Percentiles rank a stretch among this genome's conserved stretches.
phyloP scores from a whole-genome alignment of 2,113 vertebrate genomes.

The Mormyrus lacerda region DNA sequence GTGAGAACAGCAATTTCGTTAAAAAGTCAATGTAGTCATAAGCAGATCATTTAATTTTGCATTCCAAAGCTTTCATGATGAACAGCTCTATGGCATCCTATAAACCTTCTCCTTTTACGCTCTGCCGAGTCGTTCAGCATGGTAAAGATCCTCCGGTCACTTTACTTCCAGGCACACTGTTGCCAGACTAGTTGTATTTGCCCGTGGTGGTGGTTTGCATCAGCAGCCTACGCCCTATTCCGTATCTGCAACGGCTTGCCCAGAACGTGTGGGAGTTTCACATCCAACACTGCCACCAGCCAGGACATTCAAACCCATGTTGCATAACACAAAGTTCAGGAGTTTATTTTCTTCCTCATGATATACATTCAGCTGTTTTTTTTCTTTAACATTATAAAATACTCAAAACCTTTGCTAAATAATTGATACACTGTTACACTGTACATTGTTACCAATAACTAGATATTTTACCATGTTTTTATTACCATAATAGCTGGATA shows the following conservation, averaged over 20 bases:
- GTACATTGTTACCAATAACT: neutral
- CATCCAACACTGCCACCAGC: neutral
- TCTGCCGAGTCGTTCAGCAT: neutral
- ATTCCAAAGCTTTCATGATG: neutral
- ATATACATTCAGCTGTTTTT: neutral
- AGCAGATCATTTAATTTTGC: neutral
- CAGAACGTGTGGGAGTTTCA: neutral
- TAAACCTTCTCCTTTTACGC: neutral
- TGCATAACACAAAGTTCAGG: neutral
- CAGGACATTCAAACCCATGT: neutral
- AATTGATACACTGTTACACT: neutral
- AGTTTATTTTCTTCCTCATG: neutral
- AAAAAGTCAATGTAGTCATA: neutral
- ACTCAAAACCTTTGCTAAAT: neutral
- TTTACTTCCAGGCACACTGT: neutral
- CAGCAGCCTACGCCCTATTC: neutral
- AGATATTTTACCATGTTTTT: neutral
- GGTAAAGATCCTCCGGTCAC: neutral
- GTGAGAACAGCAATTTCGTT: neutral
- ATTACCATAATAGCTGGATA: neutral
- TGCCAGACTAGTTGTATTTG: neutral
- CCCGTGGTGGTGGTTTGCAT: neutral
- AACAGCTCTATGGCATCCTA: neutral
- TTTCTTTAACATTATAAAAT: neutral
- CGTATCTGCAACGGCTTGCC: neutral